Evolutionary conservation across 2,113 vertebrate species (phyloP), one percentile per base, ranked within the genome.

Genomic region (Bubalus kerabau): DNA sequence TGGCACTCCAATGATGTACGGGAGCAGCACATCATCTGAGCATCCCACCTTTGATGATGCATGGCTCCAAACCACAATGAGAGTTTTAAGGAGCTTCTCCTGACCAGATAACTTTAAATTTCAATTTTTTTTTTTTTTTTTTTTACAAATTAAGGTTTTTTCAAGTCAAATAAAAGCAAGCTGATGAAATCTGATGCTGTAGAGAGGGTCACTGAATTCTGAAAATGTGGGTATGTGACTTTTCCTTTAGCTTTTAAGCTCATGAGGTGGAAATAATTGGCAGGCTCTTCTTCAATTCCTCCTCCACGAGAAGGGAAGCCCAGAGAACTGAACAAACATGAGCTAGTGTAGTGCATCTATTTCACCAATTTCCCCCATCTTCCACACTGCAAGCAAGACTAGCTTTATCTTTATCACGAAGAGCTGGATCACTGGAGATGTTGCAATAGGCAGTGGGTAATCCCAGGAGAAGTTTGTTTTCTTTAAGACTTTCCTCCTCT

Each of bases 11-110:
- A 52, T 98, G 98, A 99, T 98, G 56, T 98, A 98, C 98, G 98
- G 98, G 97, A 24, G 50, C 97, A 89, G 96, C 98, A 97, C 91
- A 98, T 99, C 98, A 98, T 98, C 95, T 95, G 59, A 98, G 97
- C 98, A 95, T 98, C 98, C 87, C 1, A 8, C 96, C 97, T 96
- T 4, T 9, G 54, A 96, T 98, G 99, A 99, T 98, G 84, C 90
- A 98, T 98, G 96, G 97, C 98, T 98, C 97, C 97, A 97, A 98
- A 96, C 96, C 97, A 98, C 97, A 97, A 91, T 95, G 97, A 94
- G 97, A 96, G 59, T 97, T 98, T 97, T 98, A 98, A 98, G 98
- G 95, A 23, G 32, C 86, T 98, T 97, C 95, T 98, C 95, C 92
- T n/a, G 71, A 98, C 91, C 88, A 97, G 89, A 87, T 80, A 96